Evolutionary conservation across 2,113 vertebrate genomes (phyloP), one percentile per base, ranked within the genome.

Genomic region (Ammospiza nelsoni): DNA sequence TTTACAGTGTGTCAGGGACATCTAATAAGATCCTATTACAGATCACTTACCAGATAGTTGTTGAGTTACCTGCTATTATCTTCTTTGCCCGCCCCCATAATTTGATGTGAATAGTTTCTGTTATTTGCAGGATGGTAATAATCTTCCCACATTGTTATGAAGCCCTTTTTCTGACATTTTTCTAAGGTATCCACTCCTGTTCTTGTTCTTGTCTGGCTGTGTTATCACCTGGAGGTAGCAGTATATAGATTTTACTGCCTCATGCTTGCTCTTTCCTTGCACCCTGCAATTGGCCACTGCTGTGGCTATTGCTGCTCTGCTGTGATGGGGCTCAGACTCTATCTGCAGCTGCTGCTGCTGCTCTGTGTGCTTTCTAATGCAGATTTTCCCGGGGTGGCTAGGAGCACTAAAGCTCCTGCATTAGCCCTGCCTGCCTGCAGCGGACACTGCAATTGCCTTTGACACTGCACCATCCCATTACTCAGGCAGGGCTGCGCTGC

Each of bases 31-130:
- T 86, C 67, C 57, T 87, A 89, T 91, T 94, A 96, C 7, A 19
- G 94, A 95, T 95, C 91, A 94, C 85, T 96, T 95, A 89, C 86
- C 89, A 95, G 87, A 90, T 78, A 91, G 87, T 91, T 93, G 92
- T 95, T 95, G 79, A 82, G 69, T 72, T 97, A 96, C 91, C 95
- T 96, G 90, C 83, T 89, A 95, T 92, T 95, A 95, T 95, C 80
- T 79, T 69, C 88, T 67, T 84, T 95, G 65, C 87, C 88, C 86
- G 90, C 68, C 87, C 55, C 77, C 82, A 81, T 87, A 91, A 89
- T 94, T 90, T 88, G 80, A 82, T 62, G 48, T 54, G 84, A 96
- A 95, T 79, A 46, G 57, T 85, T 95, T 84, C 77, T 11, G 21
- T 57, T 75, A 91, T 83, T 92, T 89, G 59, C 74, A 81, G 68